Percentiles rank a stretch among this genome's conserved stretches.
phyloP scores from a whole-genome alignment of 2,888 invertebrate species.

The Callyntrura guangdongensis region DNA sequence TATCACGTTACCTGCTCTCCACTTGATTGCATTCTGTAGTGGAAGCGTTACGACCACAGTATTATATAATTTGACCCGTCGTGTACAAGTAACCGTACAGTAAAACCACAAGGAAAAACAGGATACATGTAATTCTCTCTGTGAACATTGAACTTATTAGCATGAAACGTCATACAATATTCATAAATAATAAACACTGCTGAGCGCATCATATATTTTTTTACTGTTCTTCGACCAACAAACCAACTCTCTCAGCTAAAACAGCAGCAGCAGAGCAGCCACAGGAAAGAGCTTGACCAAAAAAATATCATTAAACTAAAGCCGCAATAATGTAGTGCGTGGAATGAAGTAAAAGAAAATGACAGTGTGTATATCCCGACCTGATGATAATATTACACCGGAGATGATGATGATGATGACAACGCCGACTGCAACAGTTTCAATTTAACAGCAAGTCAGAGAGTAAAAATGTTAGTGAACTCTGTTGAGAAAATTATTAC shows the following conservation, averaged over 20 bases:
- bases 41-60: background rate
- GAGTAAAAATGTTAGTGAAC: constrained; percentile 20
- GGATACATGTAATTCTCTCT: background rate
- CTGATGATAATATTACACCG: background rate
- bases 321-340: constrained; percentile 13
- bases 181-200: constrained; percentile 27
- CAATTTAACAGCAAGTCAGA: background rate
- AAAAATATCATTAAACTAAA: constrained; percentile 18
- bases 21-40: background rate
- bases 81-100: background rate
- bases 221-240: background rate
- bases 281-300: background rate
- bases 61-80: background rate
- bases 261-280: constrained; percentile 1
- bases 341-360: constrained; percentile 11
- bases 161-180: constrained; percentile 21
- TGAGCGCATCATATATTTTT: constrained; percentile 20
- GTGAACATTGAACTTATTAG: constrained; percentile 30
- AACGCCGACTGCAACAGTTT: background rate
- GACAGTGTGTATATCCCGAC: background rate
- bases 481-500: background rate
- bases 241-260: background rate
- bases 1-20: constrained; percentile 2
- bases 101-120: constrained; percentile 8
- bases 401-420: constrained; percentile 6